Evolutionary conservation across 2,113 vertebrate genomes (phyloP).

Genomic region (Irena cyanogastra): DNA sequence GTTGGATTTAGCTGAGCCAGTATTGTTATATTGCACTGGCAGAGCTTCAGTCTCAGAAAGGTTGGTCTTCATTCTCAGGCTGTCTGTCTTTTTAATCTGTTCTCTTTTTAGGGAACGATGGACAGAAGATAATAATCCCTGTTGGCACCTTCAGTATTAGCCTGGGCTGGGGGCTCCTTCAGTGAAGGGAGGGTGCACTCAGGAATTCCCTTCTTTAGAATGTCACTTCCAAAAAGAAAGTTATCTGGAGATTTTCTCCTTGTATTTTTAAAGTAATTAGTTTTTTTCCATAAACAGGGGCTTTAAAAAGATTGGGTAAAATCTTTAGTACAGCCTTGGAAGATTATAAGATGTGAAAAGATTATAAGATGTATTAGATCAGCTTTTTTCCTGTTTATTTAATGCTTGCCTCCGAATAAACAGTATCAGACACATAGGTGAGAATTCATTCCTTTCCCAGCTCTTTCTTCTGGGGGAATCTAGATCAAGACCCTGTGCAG

Average conservation of each 20-base stretch:
- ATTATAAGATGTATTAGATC: background rate
- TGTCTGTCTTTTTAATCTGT: background rate
- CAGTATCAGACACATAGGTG: background rate
- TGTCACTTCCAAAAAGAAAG: background rate
- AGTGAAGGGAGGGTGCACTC: rapidly evolving
- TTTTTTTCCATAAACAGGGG: background rate
- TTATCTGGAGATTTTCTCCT: background rate
- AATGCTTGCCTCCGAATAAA: background rate
- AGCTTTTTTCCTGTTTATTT: background rate
- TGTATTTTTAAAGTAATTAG: background rate
- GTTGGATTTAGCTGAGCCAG: background rate
- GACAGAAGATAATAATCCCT: background rate
- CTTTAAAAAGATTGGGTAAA: background rate
- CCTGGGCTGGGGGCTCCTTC: background rate
- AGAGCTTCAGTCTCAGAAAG: background rate
- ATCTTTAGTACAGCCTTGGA: background rate
- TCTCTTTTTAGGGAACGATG: background rate
- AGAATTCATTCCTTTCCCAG: background rate
- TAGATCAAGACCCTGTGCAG: background rate
- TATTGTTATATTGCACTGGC: background rate
- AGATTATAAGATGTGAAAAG: background rate
- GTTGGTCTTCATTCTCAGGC: background rate
- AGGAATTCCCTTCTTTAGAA: background rate
- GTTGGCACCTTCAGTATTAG: background rate
- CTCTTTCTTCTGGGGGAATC: background rate